Evolutionary conservation across 2,888 invertebrate species (phyloP), one percentile per base, ranked within the genome.

Genomic region (Melanotus villosus): DNA sequence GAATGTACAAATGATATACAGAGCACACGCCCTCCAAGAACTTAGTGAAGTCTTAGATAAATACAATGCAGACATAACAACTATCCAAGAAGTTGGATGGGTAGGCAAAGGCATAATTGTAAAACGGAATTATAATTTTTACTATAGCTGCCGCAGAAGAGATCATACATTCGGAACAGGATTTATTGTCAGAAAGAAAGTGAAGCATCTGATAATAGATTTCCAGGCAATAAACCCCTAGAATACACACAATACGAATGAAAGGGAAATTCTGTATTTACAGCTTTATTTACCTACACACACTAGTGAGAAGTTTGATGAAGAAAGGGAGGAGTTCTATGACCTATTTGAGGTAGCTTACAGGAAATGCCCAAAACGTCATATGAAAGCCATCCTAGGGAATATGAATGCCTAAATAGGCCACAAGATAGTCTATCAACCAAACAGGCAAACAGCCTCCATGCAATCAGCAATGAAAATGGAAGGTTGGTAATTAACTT

Each of bases 81-180:
- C 36, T 36, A 36, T 36, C 9, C 36, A 36, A 36, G 36, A 7
- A 36, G 36, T 10, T 36, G 10, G 36, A n/a, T 36, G 36, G 30
- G 7, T 36, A 36, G 36, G 36, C 36, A 36, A 36, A 36, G 36
- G 36, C 36, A 36, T 36, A 36, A 36, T 36, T 36, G 12, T 6
- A 36, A 36, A n/a, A 36, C 6, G 36, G 12, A 36, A 36, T 36
- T 36, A 36, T n/a, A 36, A 36, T 10, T 36, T 36, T 36, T n/a
- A 36, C n/a, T 36, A 6, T 36, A 36, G 36, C 36, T 36, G 36
- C 36, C 2, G 10, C 36, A 36, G n/a, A n/a, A 36, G n/a, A 36
- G 36, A 36, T n/a, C 36, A n/a, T n/a, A 36, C 36, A 36, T 36
- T 36, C n/a, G 36, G 36, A 36, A 36, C 36, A 36, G 36, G 36